Evolutionary conservation across 2,888 invertebrate species (phyloP).

Genomic region (Cynaeus angustus): DNA sequence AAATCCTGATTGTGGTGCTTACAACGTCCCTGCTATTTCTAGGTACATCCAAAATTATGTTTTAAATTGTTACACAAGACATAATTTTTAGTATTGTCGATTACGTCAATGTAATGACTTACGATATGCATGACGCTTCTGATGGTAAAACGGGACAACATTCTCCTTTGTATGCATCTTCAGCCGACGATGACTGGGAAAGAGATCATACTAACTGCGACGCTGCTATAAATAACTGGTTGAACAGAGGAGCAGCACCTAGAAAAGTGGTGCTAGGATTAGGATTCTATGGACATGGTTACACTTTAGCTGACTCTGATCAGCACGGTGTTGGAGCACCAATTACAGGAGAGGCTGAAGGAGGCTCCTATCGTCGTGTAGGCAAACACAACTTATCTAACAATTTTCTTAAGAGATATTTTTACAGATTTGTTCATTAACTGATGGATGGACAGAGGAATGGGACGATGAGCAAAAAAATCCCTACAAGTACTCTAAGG

Average conservation of each 20-base stretch:
- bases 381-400: not conserved
- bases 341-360: constrained; percentile 73
- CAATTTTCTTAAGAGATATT: not conserved
- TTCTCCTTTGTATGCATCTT: constrained; percentile 76
- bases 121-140: constrained; percentile 78
- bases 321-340: constrained; percentile 74
- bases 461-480: constrained; percentile 76
- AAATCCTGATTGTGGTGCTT: constrained; percentile 72
- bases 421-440: constrained; percentile 74
- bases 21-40: constrained; percentile 74
- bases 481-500: constrained; percentile 76
- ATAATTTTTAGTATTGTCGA: constrained; percentile 70
- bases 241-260: constrained; percentile 68
- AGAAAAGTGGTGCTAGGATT: constrained; percentile 81
- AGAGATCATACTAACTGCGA: constrained; percentile 52
- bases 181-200: constrained; percentile 59
- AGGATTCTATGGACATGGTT: constrained; percentile 81
- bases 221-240: constrained; percentile 52
- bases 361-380: constrained; percentile 58
- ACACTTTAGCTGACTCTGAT: constrained; percentile 72
- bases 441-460: constrained; percentile 69
- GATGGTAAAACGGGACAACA: constrained; percentile 78
- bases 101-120: constrained; percentile 82
- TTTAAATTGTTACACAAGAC: not conserved
- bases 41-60: constrained; percentile 68